Evolutionary conservation across 2,113 vertebrate genomes (phyloP).

Genomic region (Rhynchomys soricoides): DNA sequence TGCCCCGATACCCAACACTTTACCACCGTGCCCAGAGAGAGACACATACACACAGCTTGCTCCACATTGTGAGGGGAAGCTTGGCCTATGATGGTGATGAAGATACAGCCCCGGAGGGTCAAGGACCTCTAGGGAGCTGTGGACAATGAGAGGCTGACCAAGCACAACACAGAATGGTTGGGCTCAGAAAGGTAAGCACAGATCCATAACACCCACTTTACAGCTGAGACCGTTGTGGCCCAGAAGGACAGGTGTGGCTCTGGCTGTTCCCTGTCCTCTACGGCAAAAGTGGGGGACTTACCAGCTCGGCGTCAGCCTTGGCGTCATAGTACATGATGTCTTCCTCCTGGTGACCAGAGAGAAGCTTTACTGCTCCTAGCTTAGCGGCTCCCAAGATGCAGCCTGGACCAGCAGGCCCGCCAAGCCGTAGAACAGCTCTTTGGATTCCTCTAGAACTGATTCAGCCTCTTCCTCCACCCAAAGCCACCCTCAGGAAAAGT

Average conservation of each 20-base stretch:
- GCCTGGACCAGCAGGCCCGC: neutral
- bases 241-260: neutral
- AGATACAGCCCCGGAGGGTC: neutral
- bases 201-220: neutral
- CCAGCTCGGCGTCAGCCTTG: conserved; percentile 95
- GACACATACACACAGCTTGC: neutral
- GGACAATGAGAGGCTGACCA: neutral
- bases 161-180: neutral
- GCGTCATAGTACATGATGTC: conserved; percentile 98
- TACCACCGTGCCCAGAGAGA: neutral
- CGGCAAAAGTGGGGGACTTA: conserved; percentile 85
- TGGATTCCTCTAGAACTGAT: neutral
- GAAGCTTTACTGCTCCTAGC: neutral
- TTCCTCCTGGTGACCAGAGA: conserved; percentile 90
- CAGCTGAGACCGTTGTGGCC: neutral
- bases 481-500: neutral
- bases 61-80: neutral
- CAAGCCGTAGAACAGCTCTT: neutral
- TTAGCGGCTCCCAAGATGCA: neutral
- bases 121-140: neutral
- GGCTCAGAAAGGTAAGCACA: neutral
- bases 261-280: neutral
- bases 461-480: no score
- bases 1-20: neutral
- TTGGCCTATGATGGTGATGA: neutral